Conservation (phyloP, 2,113 vertebrate species). For the Bufo bufo region DNA sequence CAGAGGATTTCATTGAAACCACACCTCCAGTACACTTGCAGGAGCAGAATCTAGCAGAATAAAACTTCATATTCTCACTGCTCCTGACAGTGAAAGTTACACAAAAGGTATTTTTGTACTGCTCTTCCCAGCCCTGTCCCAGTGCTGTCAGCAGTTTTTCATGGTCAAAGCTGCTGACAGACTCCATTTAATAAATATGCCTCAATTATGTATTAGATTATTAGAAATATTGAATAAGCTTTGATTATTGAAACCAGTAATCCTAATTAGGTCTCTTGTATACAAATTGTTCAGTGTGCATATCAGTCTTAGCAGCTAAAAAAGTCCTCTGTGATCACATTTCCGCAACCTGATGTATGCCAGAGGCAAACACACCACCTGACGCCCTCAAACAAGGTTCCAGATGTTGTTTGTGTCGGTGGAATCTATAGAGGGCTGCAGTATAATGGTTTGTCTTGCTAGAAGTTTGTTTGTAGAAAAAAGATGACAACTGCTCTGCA, state of each 20-base stretch:
- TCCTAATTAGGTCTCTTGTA: not conserved
- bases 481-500: conserved; percentile 18
- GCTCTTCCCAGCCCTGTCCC: too few relatives aligned
- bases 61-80: too few relatives aligned
- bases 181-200: too few relatives aligned
- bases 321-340: conserved; percentile 3
- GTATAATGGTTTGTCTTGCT: conserved; percentile 32
- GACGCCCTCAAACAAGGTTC: conserved; percentile 38
- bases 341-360: conserved; percentile 15
- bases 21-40: too few relatives aligned
- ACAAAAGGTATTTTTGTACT: too few relatives aligned
- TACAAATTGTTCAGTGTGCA: not conserved
- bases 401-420: conserved; percentile 51
- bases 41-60: too few relatives aligned
- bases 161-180: too few relatives aligned
- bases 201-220: too few relatives aligned
- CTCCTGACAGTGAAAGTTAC: too few relatives aligned
- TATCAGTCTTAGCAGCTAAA: not conserved
- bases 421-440: conserved; percentile 34
- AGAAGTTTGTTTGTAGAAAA: not conserved
- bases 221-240: not conserved
- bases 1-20: too few relatives aligned
- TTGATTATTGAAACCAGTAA: too few relatives aligned
- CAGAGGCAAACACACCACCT: conserved; percentile 33
- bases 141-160: too few relatives aligned